phyloP scores from a whole-genome alignment of 2,888 invertebrate species.

The Ormyrus rosae region DNA sequence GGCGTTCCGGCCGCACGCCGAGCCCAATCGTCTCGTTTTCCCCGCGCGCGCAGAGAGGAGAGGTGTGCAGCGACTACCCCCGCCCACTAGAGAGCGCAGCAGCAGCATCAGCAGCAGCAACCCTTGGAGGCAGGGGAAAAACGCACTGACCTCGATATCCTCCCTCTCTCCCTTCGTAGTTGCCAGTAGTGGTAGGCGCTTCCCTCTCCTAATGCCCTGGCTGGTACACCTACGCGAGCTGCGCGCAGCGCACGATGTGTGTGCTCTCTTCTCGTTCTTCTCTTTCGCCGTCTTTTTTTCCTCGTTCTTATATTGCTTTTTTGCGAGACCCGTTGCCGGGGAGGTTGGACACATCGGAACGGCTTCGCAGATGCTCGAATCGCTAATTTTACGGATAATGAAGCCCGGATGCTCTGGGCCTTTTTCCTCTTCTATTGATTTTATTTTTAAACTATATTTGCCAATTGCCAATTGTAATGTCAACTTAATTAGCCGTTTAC shows the following conservation, averaged over 20 bases:
- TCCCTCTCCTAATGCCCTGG: neutral
- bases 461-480: too few relatives aligned
- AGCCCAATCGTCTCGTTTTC: conserved; percentile 48
- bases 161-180: neutral
- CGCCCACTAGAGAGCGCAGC: too few relatives aligned
- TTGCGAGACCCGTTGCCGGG: neutral
- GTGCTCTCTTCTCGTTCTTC: neutral
- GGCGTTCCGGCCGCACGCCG: conserved; percentile 44
- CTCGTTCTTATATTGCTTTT: conserved; percentile 29
- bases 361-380: conserved; percentile 37
- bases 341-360: conserved; percentile 12
- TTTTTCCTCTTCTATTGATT: too few relatives aligned
- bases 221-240: neutral
- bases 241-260: neutral
- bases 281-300: neutral
- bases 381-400: conserved; percentile 48
- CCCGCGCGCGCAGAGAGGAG: conserved; percentile 38
- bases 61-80: too few relatives aligned
- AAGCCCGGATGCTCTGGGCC: conserved; percentile 17
- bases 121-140: conserved; percentile 39
- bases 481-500: too few relatives aligned
- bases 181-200: neutral
- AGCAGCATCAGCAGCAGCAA: too few relatives aligned
- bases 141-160: conserved; percentile 56
- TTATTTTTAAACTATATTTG: too few relatives aligned